phyloP scores from a whole-genome alignment of 2,888 invertebrate species.

The Dolichopus griseipennis region DNA sequence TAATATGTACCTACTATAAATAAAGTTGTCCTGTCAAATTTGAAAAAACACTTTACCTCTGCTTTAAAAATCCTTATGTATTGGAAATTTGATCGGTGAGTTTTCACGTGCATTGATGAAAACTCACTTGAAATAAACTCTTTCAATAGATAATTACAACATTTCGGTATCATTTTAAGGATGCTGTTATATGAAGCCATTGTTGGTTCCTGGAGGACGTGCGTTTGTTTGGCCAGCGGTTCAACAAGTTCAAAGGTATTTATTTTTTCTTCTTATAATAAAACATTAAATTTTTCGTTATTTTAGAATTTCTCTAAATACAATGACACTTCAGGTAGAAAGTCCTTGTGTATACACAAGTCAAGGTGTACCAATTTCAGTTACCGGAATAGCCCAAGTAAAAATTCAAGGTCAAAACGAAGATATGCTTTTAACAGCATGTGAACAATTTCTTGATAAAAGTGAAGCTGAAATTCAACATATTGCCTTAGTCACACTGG shows the following conservation, averaged over 20 bases:
- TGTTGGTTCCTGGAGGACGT: conserved; percentile 89
- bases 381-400: conserved; percentile 96
- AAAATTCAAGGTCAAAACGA: conserved; percentile 67
- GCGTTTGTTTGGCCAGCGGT: conserved; percentile 96
- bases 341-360: conserved; percentile 93
- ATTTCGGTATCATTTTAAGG: conserved; percentile 50
- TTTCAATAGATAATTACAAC: too few relatives aligned
- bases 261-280: conserved; percentile 10
- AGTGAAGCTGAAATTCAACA: conserved; percentile 79
- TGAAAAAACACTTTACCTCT: too few relatives aligned
- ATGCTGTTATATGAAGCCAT: conserved; percentile 89
- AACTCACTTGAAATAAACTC: too few relatives aligned
- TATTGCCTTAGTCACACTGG: conserved; percentile 82
- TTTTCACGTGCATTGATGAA: too few relatives aligned
- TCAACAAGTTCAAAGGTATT: conserved; percentile 69
- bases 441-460: conserved; percentile 90
- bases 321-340: conserved; percentile 94
- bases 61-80: too few relatives aligned
- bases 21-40: too few relatives aligned
- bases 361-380: conserved; percentile 93
- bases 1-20: too few relatives aligned
- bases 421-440: conserved; percentile 70
- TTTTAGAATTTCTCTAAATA: conserved; percentile 84
- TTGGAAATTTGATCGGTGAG: too few relatives aligned
- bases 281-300: conserved; percentile 15